Percentiles rank a stretch among this genome's conserved stretches.
Conservation (phyloP, 2,888 invertebrate species). For the Eupithecia abbreviata region DNA sequence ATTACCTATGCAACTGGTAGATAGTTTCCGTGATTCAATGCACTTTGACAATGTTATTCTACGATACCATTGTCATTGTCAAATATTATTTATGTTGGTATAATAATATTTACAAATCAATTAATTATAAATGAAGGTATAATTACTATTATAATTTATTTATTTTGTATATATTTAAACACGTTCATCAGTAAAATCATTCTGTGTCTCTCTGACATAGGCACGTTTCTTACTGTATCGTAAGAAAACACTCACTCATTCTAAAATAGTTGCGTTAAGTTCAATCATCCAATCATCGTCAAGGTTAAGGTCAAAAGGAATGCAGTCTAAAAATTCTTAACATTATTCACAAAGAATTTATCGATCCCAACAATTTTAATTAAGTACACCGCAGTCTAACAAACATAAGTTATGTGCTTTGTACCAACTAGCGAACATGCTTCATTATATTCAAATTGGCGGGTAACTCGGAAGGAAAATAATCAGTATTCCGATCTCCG, state of each 20-base stretch:
- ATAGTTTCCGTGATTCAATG: not conserved
- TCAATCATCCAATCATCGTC: not conserved
- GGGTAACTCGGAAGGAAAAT: not conserved
- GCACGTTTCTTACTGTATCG: not conserved
- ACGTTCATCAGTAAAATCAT: no score
- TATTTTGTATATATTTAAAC: no score
- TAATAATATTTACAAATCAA: no score
- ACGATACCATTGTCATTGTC: not conserved
- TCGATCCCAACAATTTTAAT: not conserved
- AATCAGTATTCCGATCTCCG: not conserved
- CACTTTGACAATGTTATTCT: not conserved
- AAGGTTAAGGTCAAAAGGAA: not conserved
- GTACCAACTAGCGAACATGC: not conserved
- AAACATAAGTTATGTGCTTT: not conserved
- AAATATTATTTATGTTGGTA: no score
- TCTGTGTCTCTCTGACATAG: no score
- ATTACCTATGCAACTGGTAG: not conserved
- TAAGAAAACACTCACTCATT: not conserved
- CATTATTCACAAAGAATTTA: not conserved
- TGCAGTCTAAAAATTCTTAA: not conserved
- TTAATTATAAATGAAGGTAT: no score
- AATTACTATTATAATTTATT: no score
- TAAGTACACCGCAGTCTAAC: not conserved
- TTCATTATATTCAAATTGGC: constrained; percentile 2
- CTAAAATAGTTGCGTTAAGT: not conserved